Conservation (phyloP, 2,113 vertebrate species). For the Megaceryle maxima region DNA sequence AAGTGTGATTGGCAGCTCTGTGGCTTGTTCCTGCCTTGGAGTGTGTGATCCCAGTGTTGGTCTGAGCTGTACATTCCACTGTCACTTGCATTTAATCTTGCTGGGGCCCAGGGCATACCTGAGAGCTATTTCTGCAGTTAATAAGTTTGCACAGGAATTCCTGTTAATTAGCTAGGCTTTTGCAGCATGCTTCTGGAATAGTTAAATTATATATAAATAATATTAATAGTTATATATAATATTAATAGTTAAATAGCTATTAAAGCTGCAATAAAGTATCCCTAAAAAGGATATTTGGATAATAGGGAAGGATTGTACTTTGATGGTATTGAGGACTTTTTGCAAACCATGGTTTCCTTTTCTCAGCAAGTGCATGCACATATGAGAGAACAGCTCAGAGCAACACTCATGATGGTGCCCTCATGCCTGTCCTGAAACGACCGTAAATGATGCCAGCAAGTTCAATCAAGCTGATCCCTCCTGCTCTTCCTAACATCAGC, state of each 20-base stretch:
- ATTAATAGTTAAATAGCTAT: background rate
- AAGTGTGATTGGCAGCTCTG: background rate
- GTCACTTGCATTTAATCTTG: background rate
- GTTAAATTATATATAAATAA: background rate
- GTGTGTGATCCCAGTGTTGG: background rate
- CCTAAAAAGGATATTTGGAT: background rate
- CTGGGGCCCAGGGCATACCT: background rate
- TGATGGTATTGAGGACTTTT: background rate
- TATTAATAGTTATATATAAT: background rate
- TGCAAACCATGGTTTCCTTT: background rate
- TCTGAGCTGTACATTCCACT: background rate
- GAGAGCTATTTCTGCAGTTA: background rate
- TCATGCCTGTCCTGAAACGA: background rate
- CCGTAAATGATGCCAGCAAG: background rate
- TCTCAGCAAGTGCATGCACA: background rate
- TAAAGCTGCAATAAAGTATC: background rate
- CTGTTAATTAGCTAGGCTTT: background rate
- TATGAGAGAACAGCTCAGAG: background rate
- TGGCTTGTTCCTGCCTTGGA: background rate
- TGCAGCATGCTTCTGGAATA: background rate
- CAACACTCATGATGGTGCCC: background rate
- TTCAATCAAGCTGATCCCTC: background rate
- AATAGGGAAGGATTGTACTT: background rate
- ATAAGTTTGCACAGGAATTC: background rate
- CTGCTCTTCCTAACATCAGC: background rate